Evolutionary conservation across 2,113 vertebrate species (phyloP), one percentile per base, ranked within the genome.

Genomic region (Chloroceryle aenea): DNA sequence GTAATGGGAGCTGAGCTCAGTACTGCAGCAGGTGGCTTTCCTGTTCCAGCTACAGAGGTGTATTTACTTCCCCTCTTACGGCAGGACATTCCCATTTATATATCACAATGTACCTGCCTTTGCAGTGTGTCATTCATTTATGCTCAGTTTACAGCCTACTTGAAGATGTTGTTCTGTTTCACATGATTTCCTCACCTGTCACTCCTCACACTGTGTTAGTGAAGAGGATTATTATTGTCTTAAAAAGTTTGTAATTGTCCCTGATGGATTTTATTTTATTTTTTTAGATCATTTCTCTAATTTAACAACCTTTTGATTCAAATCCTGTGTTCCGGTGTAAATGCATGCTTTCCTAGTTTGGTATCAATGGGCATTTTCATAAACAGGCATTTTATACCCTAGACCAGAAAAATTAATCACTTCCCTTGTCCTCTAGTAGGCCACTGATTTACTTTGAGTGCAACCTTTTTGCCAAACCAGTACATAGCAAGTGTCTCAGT

Each of bases 1-100:
- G 23, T 15, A 53, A 36, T 15, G 7, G 13, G 16, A 74, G 12
- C 38, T 18, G 10, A 71, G 36, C 25, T 22, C 0, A 0, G 12
- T 36, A 43, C n/a, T 74, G 43, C 52, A 80, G 79, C 40, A 56
- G 38, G 14, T 7, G 12, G 30, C 67, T 74, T 68, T 36, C 47
- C 32, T 50, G 72, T 12, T 59, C 21, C 47, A 67, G 29, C 38
- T 64, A n/a, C 34, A 40, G 69, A 6, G 10, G 8, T 61, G 76
- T 26, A 68, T 47, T 9, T 29, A 40, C 74, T 19, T 58, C 63
- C 15, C 9, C 45, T 80, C 45, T 74, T 25, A 47, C 8, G 71
- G 58, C 29, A 69, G 45, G 16, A 8, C 20, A 48, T 66, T 86
- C 38, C 55, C 80, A 27, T 53, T 62, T 72, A 45, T 9, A 5